Base-by-base conservation (phyloP, 2,797 vertebrate species). In the Gambelia wislizenii region DNA sequence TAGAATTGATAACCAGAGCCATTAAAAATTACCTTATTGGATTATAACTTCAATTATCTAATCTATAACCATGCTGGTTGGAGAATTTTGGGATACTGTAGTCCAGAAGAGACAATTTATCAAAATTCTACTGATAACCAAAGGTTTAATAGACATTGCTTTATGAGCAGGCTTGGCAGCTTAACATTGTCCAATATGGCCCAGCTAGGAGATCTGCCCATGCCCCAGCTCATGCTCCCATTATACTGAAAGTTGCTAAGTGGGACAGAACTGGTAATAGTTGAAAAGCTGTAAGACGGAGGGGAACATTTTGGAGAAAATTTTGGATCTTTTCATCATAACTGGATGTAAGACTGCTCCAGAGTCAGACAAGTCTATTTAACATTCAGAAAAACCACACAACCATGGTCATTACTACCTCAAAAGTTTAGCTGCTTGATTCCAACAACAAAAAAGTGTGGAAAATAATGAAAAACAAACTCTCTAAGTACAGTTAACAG, bases 291-390 rank as follows among this genome's bases (percentile, higher is more conserved):
- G 47, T 30, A 52, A 52, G 76, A 16, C 13, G 33, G 30, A 78
- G 49, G 52, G 14, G 33, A 52, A 78, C 33, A 78, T 14, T 30
- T 49, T 49, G 67, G 36, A 85, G 0, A 0, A 2, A 52, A 85
- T 7, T 30, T 84, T 75, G 90, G 84, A 25, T 5, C 12, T 0
- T 61, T 75, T 82, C 84, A 76, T 80, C 42, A 39, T 25, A 27
- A 87, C 56, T 25, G 72, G 79, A 2, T 0, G 0, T 54, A 81
- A 90, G 47, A 76, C 86, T 64, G 77, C 82, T 1, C 56, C 82
- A 80, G 56, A 67, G 9, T 1, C 1, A 2, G 61, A 47, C 76
- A 78, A 52, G 5, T 49, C 25, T 52, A 49, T 77, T 4, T 49
- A 33, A 61, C 44, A 49, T 52, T 13, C 47, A 79, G 52, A 56